A percentile compares a stretch with the other conserved stretches of the same genome.
Conservation (phyloP, 2,888 invertebrate genomes). For the Rugalucina vietnamica region DNA sequence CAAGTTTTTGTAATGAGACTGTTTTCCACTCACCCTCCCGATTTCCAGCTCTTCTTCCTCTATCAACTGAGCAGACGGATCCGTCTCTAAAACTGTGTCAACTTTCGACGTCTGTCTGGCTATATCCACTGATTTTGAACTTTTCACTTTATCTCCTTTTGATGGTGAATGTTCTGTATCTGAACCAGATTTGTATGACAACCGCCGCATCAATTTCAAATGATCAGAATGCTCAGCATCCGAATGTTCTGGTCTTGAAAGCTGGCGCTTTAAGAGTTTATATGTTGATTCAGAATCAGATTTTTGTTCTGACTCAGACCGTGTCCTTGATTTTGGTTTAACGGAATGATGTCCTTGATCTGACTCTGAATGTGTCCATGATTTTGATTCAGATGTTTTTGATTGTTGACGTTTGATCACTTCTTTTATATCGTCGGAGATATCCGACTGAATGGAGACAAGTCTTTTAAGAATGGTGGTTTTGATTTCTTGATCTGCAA, state of each 20-base stretch:
- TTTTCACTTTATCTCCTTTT: background rate
- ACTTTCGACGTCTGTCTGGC: background rate
- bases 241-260: no score
- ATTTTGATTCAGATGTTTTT: background rate
- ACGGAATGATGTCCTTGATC: no score
- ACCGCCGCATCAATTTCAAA: background rate
- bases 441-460: slow-evolving; percentile 63
- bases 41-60: slow-evolving; percentile 71
- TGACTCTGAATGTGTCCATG: no score
- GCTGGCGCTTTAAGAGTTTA: no score
- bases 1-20: no score
- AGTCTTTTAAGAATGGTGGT: slow-evolving; percentile 65
- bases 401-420: background rate
- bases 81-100: background rate
- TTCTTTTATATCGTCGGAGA: background rate
- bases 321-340: no score
- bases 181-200: background rate
- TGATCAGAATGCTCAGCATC: background rate
- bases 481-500: slow-evolving; percentile 66
- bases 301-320: background rate
- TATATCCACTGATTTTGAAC: background rate
- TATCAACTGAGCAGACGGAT: slow-evolving; percentile 1
- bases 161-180: background rate
- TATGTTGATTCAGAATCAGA: slow-evolving; percentile 4
- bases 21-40: slow-evolving; percentile 70